These are phyloP conservation scores for Beris chalybata DNA, from an alignment of 2,888 invertebrate genomes.

Conservation along the genomic window DNA sequence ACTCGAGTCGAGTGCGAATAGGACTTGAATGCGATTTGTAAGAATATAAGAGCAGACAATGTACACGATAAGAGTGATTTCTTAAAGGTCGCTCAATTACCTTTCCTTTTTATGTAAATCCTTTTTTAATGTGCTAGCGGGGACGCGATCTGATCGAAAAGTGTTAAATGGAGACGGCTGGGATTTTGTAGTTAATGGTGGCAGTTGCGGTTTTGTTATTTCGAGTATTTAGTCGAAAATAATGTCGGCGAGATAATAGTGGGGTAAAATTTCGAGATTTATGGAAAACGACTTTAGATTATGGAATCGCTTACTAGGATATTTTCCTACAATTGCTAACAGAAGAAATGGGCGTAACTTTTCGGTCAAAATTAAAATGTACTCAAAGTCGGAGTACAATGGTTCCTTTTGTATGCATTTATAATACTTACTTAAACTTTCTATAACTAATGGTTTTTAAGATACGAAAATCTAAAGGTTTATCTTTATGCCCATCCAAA, in stretches of 20 bases:
- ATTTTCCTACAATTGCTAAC: too few relatives aligned
- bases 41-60: constrained; percentile 9
- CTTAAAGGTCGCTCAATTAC: constrained; percentile 31
- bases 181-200: constrained; percentile 16
- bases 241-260: not conserved
- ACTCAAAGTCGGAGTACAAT: too few relatives aligned
- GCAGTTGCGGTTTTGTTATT: constrained; percentile 5
- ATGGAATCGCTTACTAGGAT: too few relatives aligned
- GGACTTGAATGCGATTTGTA: constrained; percentile 13
- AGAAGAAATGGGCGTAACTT: too few relatives aligned
- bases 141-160: constrained; percentile 18
- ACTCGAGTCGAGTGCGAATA: not conserved
- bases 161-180: constrained; percentile 21
- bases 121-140: constrained; percentile 28
- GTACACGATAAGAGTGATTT: constrained; percentile 22
- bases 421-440: too few relatives aligned
- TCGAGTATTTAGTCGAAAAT: constrained; percentile 7
- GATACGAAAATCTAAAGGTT: too few relatives aligned
- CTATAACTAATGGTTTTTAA: too few relatives aligned
- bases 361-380: too few relatives aligned
- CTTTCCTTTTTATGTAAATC: constrained; percentile 28
- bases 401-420: too few relatives aligned
- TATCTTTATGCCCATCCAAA: too few relatives aligned
- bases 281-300: too few relatives aligned
- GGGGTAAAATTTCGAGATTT: too few relatives aligned